A percentile compares a stretch with the other conserved stretches of the same genome.
These are phyloP conservation scores for Blennius ocellaris DNA, from an alignment of 2,113 vertebrate species.

Conservation along the genomic window DNA sequence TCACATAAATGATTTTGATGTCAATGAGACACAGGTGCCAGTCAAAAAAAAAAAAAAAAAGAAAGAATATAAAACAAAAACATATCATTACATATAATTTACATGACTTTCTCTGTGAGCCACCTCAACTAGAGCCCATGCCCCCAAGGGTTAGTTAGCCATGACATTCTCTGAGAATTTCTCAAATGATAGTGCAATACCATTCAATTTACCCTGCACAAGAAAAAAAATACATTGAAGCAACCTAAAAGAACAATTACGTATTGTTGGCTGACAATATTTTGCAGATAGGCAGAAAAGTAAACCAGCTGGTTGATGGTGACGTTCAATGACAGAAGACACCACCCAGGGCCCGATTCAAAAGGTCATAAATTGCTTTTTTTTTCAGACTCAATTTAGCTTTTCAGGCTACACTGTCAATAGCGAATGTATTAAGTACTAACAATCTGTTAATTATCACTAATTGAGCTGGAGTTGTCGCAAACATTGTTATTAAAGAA, in stretches of 20 bases:
- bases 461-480: no score
- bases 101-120: constrained; percentile 44
- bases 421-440: no score
- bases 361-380: not conserved
- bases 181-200: constrained; percentile 80
- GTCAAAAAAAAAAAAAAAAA: constrained; percentile 13
- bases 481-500: not conserved
- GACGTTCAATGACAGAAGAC: not conserved
- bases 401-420: no score
- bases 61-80: constrained; percentile 8
- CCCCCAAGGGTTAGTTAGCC: constrained; percentile 53
- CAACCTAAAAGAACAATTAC: not conserved
- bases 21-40: constrained; percentile 29
- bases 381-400: no score
- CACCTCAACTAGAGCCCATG: constrained; percentile 44
- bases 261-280: not conserved
- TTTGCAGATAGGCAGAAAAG: no score
- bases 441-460: no score
- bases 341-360: not conserved
- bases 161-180: constrained; percentile 75
- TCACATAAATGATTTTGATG: constrained; percentile 21
- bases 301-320: not conserved
- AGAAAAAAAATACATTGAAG: constrained; percentile 18
- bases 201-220: constrained; percentile 53
- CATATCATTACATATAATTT: constrained; percentile 51